Conservation (phyloP, 1,140 invertebrate genomes). For the Eumeta japonica region DNA sequence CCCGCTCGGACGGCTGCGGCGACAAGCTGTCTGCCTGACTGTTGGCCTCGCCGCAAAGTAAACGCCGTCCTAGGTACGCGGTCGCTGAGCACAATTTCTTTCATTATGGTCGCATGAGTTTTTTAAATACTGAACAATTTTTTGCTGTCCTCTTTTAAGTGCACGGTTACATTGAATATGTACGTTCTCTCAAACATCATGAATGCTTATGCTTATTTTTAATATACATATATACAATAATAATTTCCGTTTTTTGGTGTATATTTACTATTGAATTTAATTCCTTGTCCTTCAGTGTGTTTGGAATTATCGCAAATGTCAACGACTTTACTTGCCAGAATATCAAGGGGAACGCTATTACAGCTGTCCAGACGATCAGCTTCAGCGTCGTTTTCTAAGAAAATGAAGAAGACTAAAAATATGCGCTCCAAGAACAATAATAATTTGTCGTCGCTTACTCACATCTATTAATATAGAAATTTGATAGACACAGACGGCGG, state of each 20-base stretch:
- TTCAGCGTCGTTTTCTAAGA: no score
- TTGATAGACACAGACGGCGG: conserved; percentile 23
- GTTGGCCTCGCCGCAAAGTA: conserved; percentile 30
- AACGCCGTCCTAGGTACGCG: conserved; percentile 46
- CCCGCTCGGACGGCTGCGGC: conserved; percentile 31
- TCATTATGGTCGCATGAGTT: conserved; percentile 6
- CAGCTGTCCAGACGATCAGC: no score
- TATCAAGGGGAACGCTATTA: conserved; percentile 16
- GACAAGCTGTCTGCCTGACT: conserved; percentile 50
- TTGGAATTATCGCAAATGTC: neutral
- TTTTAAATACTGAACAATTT: conserved; percentile 7
- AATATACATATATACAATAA: no score
- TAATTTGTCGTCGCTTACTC: conserved; percentile 11
- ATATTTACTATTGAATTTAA: no score
- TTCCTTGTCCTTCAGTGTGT: no score
- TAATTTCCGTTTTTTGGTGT: no score
- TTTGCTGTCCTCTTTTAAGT: conserved; percentile 1
- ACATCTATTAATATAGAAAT: conserved; percentile 25
- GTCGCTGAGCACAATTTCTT: conserved; percentile 39
- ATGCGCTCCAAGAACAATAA: conserved; percentile 14
- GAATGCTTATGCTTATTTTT: neutral
- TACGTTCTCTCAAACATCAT: neutral
- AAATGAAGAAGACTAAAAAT: no score
- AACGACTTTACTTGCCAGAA: conserved; percentile 9
- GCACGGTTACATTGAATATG: neutral